These are phyloP conservation scores for Bujurquina vittata DNA, from an alignment of 2,113 vertebrate genomes.

Conservation along the genomic window DNA sequence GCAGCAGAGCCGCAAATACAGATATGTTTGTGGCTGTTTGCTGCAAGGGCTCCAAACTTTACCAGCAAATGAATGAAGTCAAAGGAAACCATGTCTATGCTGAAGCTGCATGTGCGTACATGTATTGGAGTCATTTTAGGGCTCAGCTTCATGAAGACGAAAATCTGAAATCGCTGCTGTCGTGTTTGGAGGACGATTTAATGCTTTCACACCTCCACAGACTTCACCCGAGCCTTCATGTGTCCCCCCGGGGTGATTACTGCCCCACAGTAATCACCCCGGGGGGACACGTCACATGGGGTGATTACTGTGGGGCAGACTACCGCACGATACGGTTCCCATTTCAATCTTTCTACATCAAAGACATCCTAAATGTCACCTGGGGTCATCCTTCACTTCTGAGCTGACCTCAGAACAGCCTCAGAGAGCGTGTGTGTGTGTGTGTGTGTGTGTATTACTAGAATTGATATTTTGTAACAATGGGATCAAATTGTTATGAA, in stretches of 20 bases:
- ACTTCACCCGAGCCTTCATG: not conserved
- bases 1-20: constrained; percentile 7
- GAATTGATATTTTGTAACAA: too few relatives aligned
- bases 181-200: not conserved
- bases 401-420: constrained; percentile 43
- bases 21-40: not conserved
- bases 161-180: constrained; percentile 13
- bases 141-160: constrained; percentile 8
- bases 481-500: too few relatives aligned
- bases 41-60: not conserved
- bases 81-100: not conserved
- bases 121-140: not conserved
- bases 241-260: constrained; percentile 9
- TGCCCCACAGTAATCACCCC: not conserved
- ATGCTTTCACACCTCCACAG: too few relatives aligned
- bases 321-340: constrained; percentile 26
- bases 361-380: constrained; percentile 30
- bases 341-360: constrained; percentile 47
- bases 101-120: not conserved
- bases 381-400: not conserved
- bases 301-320: not conserved
- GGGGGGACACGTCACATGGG: too few relatives aligned
- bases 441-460: too few relatives aligned
- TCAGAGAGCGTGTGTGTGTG: too few relatives aligned
- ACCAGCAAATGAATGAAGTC: not conserved